Evolutionary conservation across 2,888 invertebrate genomes (phyloP).

Genomic region (Aphodius sticticus): DNA sequence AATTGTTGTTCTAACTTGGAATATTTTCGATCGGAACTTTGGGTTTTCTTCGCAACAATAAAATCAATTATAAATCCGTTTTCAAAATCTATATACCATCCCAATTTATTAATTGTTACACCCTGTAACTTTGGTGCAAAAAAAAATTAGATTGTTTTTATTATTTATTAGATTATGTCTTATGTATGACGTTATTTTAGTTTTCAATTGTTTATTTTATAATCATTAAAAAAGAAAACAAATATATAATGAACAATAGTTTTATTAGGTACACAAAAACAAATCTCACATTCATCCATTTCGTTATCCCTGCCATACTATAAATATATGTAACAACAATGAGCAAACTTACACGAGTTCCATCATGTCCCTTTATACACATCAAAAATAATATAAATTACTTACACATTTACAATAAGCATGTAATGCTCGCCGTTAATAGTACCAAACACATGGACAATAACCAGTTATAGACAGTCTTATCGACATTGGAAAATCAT

Average conservation of each 20-base stretch:
- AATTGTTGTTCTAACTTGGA: too few species aligned
- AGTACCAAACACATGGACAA: background rate
- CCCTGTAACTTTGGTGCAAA: too few species aligned
- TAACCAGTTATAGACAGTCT: background rate
- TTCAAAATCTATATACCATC: too few species aligned
- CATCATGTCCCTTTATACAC: background rate
- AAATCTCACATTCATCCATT: background rate
- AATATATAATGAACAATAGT: background rate
- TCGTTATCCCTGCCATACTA: constrained; percentile 30
- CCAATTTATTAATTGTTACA: too few species aligned
- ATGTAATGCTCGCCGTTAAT: background rate
- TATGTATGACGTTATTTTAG: background rate
- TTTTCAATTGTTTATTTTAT: background rate
- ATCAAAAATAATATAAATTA: background rate
- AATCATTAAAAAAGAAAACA: background rate
- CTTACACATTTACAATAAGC: constrained; percentile 4
- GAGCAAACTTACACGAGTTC: constrained; percentile 38
- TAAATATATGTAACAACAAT: constrained; percentile 43
- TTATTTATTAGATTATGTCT: background rate
- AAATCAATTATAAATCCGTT: too few species aligned
- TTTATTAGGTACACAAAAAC: constrained; percentile 4
- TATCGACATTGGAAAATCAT: background rate
- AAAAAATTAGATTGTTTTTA: too few species aligned
- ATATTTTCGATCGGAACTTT: too few species aligned
- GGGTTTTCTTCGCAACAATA: too few species aligned